Percentiles rank a stretch among this genome's conserved stretches.
phyloP scores from a whole-genome alignment of 2,888 invertebrate genomes.

The Phyto melanocephala region DNA sequence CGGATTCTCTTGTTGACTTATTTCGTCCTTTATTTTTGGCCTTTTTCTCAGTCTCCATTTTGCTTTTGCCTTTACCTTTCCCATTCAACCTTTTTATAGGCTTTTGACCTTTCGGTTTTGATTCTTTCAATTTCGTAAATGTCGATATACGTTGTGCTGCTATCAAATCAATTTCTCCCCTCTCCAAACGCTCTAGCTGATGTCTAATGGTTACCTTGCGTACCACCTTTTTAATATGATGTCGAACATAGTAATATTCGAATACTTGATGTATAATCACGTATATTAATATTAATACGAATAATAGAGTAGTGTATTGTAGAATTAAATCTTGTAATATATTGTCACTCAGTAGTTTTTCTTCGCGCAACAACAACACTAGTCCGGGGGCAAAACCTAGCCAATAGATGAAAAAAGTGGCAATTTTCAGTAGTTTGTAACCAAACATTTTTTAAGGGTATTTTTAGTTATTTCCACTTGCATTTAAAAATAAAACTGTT shows the following conservation, averaged over 20 bases:
- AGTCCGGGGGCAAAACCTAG: constrained; percentile 41
- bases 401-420: constrained; percentile 41
- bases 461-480: not conserved
- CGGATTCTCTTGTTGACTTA: too few relatives aligned
- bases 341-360: not conserved
- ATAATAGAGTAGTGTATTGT: constrained; percentile 33
- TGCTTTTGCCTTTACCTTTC: too few relatives aligned
- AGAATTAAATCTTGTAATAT: constrained; percentile 10
- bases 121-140: constrained; percentile 6
- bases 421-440: constrained; percentile 28
- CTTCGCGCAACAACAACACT: constrained; percentile 1
- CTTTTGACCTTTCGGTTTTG: not conserved
- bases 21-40: too few relatives aligned
- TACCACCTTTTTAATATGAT: constrained; percentile 21
- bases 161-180: constrained; percentile 30
- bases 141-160: constrained; percentile 17
- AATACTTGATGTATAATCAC: constrained; percentile 41
- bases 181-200: constrained; percentile 30
- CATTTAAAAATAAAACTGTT: not conserved
- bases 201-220: constrained; percentile 37
- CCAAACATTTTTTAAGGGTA: constrained; percentile 1
- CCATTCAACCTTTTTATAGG: too few relatives aligned
- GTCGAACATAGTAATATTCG: constrained; percentile 36
- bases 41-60: too few relatives aligned
- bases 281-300: constrained; percentile 35